Evolutionary conservation across 2,797 vertebrate species (phyloP).

Genomic region (Spinus pinus): DNA sequence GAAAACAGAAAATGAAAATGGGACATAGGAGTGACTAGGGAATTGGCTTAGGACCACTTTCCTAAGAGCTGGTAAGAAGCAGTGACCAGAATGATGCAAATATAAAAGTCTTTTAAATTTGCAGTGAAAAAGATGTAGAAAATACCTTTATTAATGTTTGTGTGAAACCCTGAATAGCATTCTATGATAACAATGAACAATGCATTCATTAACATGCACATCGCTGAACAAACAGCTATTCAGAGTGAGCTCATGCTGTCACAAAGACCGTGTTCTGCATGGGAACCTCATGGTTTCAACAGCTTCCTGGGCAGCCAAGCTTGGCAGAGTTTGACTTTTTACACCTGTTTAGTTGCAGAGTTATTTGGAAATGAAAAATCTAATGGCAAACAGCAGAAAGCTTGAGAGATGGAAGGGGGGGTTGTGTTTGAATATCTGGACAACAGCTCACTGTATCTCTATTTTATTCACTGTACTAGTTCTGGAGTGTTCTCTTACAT

Average conservation of each 20-base stretch:
- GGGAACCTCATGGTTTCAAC: constrained; percentile 67
- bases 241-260: constrained; percentile 61
- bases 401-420: not conserved
- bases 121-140: not conserved
- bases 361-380: constrained; percentile 61
- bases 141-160: constrained; percentile 34
- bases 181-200: constrained; percentile 49
- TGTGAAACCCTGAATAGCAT: constrained; percentile 17
- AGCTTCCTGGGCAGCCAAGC: constrained; percentile 71
- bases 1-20: not conserved
- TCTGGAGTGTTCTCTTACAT: constrained; percentile 20
- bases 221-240: constrained; percentile 59
- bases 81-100: not conserved
- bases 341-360: constrained; percentile 68
- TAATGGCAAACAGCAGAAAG: constrained; percentile 51
- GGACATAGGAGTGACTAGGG: not conserved
- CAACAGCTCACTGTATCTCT: constrained; percentile 13
- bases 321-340: constrained; percentile 71
- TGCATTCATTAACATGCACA: constrained; percentile 60
- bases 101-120: constrained; percentile 5
- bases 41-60: not conserved
- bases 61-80: not conserved
- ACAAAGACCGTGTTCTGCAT: constrained; percentile 68
- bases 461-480: not conserved
- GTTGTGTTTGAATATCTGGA: constrained; percentile 34